phyloP scores from a whole-genome alignment of 2,797 vertebrate genomes.

The Platalea minor region DNA sequence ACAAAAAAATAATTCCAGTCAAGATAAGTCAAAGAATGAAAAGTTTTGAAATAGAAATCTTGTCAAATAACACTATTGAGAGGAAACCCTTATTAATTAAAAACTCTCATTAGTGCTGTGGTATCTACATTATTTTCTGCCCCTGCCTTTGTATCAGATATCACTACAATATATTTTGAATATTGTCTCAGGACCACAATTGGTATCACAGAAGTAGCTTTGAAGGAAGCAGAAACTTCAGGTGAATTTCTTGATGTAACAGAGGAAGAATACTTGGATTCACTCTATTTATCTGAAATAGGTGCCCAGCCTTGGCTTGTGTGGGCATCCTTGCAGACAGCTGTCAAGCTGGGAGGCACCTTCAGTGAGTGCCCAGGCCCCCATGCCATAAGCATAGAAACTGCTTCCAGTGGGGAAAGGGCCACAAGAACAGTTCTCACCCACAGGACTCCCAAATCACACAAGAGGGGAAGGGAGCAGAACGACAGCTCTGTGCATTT shows the following conservation, averaged over 20 bases:
- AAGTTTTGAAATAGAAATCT: not conserved
- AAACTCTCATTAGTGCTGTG: not conserved
- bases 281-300: not conserved
- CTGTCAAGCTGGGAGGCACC: not conserved
- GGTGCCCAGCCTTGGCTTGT: not conserved
- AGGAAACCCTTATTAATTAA: not conserved
- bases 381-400: not conserved
- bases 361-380: not conserved
- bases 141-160: not conserved
- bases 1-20: not conserved
- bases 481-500: not conserved
- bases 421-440: not conserved
- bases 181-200: not conserved
- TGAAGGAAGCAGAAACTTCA: not conserved
- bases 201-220: not conserved
- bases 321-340: not conserved
- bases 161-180: not conserved
- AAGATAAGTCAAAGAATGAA: not conserved
- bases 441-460: not conserved
- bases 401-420: not conserved
- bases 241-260: not conserved
- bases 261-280: not conserved
- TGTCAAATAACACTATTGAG: not conserved
- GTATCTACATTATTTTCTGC: not conserved
- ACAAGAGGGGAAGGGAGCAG: not conserved